A percentile compares a stretch with the other conserved stretches of the same genome.
phyloP scores from a whole-genome alignment of 2,888 invertebrate genomes.

The Neuroscelio doddi region DNA sequence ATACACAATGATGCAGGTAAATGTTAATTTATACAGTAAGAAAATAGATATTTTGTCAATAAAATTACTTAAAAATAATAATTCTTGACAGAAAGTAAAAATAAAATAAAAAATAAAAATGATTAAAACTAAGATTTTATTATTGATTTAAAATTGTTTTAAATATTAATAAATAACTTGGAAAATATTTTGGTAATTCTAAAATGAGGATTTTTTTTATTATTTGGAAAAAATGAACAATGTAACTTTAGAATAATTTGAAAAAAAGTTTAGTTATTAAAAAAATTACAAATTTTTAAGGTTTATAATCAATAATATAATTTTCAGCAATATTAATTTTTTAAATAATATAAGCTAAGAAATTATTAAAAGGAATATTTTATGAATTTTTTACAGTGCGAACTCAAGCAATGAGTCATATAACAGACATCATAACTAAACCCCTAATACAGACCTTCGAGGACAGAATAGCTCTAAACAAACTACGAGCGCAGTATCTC shows the following conservation, averaged over 20 bases:
- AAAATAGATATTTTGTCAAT: neutral
- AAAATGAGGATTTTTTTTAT: too few species aligned
- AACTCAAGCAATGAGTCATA: conserved; percentile 73
- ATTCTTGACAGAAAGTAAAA: neutral
- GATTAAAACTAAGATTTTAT: too few species aligned
- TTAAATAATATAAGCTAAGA: neutral
- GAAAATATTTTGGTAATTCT: too few species aligned
- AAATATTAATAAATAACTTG: too few species aligned
- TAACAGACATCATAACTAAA: conserved; percentile 69
- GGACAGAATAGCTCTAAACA: conserved; percentile 61
- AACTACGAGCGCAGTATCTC: conserved; percentile 50
- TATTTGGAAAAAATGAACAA: too few species aligned
- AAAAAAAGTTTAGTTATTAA: neutral
- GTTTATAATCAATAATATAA: too few species aligned
- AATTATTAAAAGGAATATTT: neutral
- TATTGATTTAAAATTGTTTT: too few species aligned
- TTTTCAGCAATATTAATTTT: too few species aligned
- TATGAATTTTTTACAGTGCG: conserved; percentile 69
- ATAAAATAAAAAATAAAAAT: neutral
- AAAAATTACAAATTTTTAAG: conserved; percentile 8
- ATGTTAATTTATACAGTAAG: neutral
- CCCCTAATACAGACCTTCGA: conserved; percentile 67
- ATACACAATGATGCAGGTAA: too few species aligned
- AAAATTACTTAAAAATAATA: neutral
- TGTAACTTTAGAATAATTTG: too few species aligned